Percentiles rank a stretch among this genome's conserved stretches.
These are phyloP conservation scores for Alauda arvensis DNA, from an alignment of 2,797 vertebrate genomes.

Conservation along the genomic window DNA sequence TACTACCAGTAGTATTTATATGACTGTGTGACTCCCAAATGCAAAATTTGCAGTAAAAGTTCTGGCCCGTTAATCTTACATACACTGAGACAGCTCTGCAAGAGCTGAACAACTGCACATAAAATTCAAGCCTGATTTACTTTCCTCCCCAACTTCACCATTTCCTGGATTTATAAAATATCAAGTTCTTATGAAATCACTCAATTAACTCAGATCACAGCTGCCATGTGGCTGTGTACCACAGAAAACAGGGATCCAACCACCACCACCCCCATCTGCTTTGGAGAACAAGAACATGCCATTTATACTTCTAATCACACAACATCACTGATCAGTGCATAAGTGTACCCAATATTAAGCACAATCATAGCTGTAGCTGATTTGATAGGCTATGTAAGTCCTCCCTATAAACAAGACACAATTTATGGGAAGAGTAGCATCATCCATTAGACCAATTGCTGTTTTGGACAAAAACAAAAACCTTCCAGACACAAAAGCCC, in stretches of 20 bases:
- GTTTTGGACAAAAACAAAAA: not conserved
- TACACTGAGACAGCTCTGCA: not conserved
- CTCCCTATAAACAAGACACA: not conserved
- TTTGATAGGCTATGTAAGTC: not conserved
- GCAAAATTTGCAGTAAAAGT: not conserved
- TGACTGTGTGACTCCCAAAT: not conserved
- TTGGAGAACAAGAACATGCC: not conserved
- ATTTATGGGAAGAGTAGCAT: not conserved
- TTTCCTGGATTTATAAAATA: slow-evolving; percentile 8
- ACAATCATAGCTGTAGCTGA: not conserved
- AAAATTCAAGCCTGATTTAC: not conserved
- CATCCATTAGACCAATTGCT: not conserved
- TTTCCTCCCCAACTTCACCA: not conserved
- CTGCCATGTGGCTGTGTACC: not conserved
- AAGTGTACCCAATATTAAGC: not conserved
- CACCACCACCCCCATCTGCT: not conserved
- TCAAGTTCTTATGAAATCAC: not conserved
- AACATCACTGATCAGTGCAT: not conserved
- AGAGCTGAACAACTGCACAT: not conserved
- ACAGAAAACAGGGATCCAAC: not conserved
- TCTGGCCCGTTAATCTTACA: not conserved
- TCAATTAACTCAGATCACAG: not conserved
- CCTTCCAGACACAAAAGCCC: not conserved
- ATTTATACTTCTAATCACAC: not conserved
- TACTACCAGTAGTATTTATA: not conserved